These are phyloP conservation scores for Octodon degus DNA, from an alignment of 2,113 vertebrate species.

Conservation along the genomic window DNA sequence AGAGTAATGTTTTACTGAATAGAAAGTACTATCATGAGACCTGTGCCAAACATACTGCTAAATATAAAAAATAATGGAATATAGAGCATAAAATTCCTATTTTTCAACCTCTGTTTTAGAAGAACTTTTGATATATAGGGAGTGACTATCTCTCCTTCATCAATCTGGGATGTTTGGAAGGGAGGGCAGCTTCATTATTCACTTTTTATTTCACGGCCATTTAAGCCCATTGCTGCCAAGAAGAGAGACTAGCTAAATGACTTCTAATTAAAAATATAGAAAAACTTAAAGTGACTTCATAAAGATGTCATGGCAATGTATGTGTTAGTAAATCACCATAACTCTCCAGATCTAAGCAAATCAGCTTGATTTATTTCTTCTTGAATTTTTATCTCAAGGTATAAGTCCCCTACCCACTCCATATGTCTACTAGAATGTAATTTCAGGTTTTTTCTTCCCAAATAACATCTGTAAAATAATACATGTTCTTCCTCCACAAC, in stretches of 20 bases:
- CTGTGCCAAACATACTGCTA: not conserved
- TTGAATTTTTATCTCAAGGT: conserved; percentile 44
- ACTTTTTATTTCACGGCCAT: conserved; percentile 64
- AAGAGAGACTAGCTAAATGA: conserved; percentile 57
- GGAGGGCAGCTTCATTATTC: conserved; percentile 23
- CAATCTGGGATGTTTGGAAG: conserved; percentile 2
- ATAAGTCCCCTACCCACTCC: conserved; percentile 21
- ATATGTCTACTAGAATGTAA: conserved; percentile 44
- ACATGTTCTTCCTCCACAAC: not conserved
- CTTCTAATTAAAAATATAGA: conserved; percentile 78
- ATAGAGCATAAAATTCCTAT: not conserved
- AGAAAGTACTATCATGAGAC: not conserved
- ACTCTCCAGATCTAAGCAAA: conserved; percentile 42
- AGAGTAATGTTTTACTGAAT: not conserved
- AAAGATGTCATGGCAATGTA: conserved; percentile 72
- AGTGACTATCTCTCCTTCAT: conserved; percentile 31
- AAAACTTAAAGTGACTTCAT: conserved; percentile 74
- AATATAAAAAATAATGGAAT: not conserved
- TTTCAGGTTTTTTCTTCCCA: conserved; percentile 42
- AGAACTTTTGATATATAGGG: not conserved
- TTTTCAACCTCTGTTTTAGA: conserved; percentile 26
- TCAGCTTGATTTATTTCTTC: conserved; percentile 47
- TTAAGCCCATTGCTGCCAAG: conserved; percentile 56
- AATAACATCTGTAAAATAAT: conserved; percentile 47
- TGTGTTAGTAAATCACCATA: conserved; percentile 61